Base-by-base conservation (phyloP, 2,888 invertebrate genomes). In the Catocala nupta region DNA sequence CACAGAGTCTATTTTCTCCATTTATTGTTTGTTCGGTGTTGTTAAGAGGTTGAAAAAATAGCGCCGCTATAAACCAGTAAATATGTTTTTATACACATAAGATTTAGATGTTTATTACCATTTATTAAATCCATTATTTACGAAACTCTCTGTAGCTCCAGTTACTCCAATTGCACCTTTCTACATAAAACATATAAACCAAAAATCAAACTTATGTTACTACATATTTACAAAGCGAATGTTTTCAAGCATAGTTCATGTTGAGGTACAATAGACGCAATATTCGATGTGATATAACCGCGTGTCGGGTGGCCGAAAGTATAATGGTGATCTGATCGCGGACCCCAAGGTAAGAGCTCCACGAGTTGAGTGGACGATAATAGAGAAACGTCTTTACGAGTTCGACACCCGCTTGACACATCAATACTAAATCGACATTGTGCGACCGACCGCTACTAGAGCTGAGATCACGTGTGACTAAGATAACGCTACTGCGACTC, bases 351-450 rank as follows among this genome's bases (percentile, higher is more conserved):
- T 87, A 81, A 87, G 79, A 81, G 80, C 76, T 81, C 71, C 77
- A 73, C 69, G 77, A 81, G 78, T 81, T 77, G 85, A 85, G 84
- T 86, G 85, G 83, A 82, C 88, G 86, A 87, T 91, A 90, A 92
- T 90, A 91, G 89, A 88, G 86, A 85, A 87, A 83, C 87, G 85
- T 81, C 88, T 92, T 92, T 91, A 92, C 90, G 92, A 91, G 85
- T 84, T 85, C 84, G 83, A 88, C 89, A 88, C 88, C 86, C 90
- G 87, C 84, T 88, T 86, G 83, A 84, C 90, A 91, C 90, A 89
- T 91, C 90, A 87, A 90, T 89, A 89, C 89, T 74, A 83, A 81
- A 83, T 84, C 81, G 81, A 80, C 76, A 73, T 67, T 75, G 72
- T 72, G 72, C 65, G 63, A 62, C 62, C 56, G 52, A 60, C 39